phyloP scores from a whole-genome alignment of 2,113 vertebrate species.

The Cynopterus brachyotis region DNA sequence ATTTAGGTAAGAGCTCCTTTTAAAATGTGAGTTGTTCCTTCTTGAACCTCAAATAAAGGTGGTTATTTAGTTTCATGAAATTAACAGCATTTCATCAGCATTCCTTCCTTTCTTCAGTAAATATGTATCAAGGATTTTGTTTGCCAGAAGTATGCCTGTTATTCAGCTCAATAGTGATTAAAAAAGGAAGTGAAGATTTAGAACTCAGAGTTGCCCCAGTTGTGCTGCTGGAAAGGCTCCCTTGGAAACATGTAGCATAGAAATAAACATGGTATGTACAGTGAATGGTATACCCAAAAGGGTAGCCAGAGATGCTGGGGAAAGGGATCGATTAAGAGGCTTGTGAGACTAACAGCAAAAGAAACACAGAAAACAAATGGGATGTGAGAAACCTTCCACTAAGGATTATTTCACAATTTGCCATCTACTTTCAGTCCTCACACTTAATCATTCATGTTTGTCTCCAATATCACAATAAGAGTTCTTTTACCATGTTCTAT shows the following conservation, averaged over 20 bases:
- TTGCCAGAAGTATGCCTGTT: not conserved
- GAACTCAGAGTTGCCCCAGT: not conserved
- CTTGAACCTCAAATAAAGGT: not conserved
- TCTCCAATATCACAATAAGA: not conserved
- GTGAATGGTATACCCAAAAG: not conserved
- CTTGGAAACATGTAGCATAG: not conserved
- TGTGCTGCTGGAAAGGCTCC: slow-evolving; percentile 5
- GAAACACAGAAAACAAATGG: slow-evolving; percentile 29
- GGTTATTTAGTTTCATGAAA: slow-evolving; percentile 23
- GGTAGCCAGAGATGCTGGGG: not conserved
- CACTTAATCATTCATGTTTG: not conserved
- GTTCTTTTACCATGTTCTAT: not conserved
- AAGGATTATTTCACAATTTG: not conserved
- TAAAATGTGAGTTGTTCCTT: not conserved
- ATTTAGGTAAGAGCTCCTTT: slow-evolving; percentile 36
- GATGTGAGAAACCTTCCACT: slow-evolving; percentile 8
- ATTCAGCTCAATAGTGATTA: not conserved
- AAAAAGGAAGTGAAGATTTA: not conserved
- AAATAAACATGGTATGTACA: not conserved
- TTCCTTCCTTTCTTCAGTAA: not conserved
- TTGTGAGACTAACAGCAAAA: slow-evolving; percentile 29
- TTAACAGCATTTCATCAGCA: slow-evolving; percentile 21
- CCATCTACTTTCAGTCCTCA: not conserved
- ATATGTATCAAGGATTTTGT: not conserved
- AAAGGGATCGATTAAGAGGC: not conserved